Conservation (phyloP, 2,888 invertebrate species). For the Lasius platythorax region DNA sequence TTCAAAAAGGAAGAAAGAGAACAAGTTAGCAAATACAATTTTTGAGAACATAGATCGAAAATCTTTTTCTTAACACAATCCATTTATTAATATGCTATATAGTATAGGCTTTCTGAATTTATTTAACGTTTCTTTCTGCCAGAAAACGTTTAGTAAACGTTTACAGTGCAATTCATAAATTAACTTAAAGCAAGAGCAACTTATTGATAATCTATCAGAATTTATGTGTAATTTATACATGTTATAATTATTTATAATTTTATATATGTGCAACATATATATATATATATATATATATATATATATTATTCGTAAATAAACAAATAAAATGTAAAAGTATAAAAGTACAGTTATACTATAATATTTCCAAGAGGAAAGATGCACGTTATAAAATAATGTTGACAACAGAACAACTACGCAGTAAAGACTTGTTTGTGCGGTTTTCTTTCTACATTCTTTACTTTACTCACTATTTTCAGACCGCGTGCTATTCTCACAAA, state of each 20-base stretch:
- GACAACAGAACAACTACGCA: background rate
- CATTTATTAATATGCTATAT: conserved; percentile 7
- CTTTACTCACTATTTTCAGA: background rate
- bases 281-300: no score
- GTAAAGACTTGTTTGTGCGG: background rate
- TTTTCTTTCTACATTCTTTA: conserved; percentile 6
- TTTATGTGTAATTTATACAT: background rate
- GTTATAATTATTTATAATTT: background rate
- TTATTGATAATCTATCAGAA: background rate
- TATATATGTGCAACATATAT: background rate
- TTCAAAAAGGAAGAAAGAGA: background rate
- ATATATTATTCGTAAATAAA: background rate
- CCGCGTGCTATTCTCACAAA: conserved; percentile 1
- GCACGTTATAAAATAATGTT: background rate
- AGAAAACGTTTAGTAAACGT: background rate
- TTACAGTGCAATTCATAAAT: background rate
- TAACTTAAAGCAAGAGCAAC: background rate
- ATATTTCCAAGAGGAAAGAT: background rate
- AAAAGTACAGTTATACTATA: background rate
- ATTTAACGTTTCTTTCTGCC: background rate
- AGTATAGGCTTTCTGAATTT: background rate
- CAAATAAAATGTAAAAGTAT: background rate
- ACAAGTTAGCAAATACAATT: background rate
- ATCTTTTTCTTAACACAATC: background rate
- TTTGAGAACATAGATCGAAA: background rate